Conservation (phyloP, 2,888 invertebrate genomes). For the Eustalomyia histrio region DNA sequence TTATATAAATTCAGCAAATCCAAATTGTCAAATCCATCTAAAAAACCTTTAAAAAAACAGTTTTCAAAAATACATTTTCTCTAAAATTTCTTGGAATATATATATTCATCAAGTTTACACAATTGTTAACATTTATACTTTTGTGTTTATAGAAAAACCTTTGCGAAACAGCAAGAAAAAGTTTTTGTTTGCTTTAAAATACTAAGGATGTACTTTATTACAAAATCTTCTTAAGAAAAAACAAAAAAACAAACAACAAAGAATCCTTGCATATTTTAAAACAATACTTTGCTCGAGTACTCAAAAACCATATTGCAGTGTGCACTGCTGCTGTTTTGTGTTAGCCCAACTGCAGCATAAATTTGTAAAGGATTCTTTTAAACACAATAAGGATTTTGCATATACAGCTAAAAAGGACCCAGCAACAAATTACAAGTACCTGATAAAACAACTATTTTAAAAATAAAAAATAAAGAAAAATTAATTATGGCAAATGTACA, state of each 20-base stretch:
- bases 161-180: conserved; percentile 19
- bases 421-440: conserved; percentile 22
- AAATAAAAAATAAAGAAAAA: conserved; percentile 41
- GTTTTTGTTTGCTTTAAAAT: conserved; percentile 18
- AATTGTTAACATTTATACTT: background rate
- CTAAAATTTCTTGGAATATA: background rate
- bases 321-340: conserved; percentile 17
- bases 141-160: background rate
- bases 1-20: too few species aligned
- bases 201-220: conserved; percentile 57
- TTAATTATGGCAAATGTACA: background rate
- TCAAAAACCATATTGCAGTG: conserved; percentile 19
- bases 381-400: conserved; percentile 9
- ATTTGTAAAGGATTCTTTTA: conserved; percentile 44
- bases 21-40: too few species aligned
- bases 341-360: conserved; percentile 22
- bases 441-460: conserved; percentile 40
- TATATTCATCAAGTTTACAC: background rate
- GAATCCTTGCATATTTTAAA: conserved; percentile 39
- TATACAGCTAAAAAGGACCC: background rate
- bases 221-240: conserved; percentile 18
- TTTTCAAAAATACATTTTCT: too few species aligned
- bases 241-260: conserved; percentile 1
- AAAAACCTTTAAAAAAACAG: too few species aligned
- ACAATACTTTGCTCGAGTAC: conserved; percentile 28